Evolutionary conservation across 1,140 invertebrate genomes (phyloP), one percentile per base, ranked within the genome.

Genomic region (Ladona fulva): DNA sequence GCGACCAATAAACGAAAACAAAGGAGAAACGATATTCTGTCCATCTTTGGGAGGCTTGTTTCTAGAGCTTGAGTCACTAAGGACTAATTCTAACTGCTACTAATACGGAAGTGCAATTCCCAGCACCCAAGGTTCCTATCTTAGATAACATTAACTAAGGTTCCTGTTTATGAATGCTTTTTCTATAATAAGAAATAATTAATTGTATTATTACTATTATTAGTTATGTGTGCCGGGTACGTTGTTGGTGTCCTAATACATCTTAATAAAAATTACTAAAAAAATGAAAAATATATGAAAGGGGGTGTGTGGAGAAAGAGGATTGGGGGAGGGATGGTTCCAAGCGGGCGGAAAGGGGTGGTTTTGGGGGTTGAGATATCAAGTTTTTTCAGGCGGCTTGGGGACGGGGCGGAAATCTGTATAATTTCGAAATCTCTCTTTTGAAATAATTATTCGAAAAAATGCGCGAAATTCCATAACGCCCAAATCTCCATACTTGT

Each of bases 111-210:
- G 79, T 77, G 80, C 78, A 81, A 74, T 77, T 84, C 83, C 84
- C 84, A 84, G 83, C 82, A 82, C 81, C 82, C 81, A 85, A 84
- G 84, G 84, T 84, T 85, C 84, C 84, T 84, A 84, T 84, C 82
- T 81, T 84, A 85, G 84, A 82, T 85, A 84, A 84, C 83, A 82
- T 83, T 82, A 66, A 83, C 82, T 84, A 84, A 84, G 83, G 84
- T 85, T 85, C 84, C 84, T 85, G 83, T 84, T 84, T 82, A 82
- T 81, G 76, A 82, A 81, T 82, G 81, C 80, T 82, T 80, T 80
- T 82, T 82, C 79, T 82, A 81, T 81, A 80, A 80, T 80, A 81
- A 81, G 79, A 81, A 78, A 81, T 82, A 81, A 81, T 80, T 82
- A 82, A 80, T 82, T 81, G 80, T 82, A 80, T 82, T 80, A 81